Conservation (phyloP, 2,113 vertebrate species). For the Myotis lucifugus region DNA sequence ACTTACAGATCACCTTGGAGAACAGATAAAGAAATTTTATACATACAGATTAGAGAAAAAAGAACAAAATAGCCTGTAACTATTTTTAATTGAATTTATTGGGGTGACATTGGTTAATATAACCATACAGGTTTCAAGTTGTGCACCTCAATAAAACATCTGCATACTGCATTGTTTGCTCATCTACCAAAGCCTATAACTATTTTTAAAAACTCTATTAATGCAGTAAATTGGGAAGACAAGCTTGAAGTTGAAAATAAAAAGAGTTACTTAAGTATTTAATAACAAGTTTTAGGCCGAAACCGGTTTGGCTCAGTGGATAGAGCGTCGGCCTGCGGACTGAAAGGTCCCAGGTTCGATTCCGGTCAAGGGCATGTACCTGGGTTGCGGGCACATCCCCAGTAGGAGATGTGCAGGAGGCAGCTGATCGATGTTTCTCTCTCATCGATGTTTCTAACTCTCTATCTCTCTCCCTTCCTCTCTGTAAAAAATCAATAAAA, state of each 20-base stretch:
- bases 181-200: neutral
- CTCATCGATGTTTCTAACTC: no score
- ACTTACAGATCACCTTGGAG: conserved; percentile 12
- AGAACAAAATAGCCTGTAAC: neutral
- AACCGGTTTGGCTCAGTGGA: no score
- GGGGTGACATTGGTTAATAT: neutral
- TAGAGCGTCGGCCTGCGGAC: no score
- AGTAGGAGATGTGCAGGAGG: no score
- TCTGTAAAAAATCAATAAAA: no score
- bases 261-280: conserved; percentile 2
- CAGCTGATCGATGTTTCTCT: no score
- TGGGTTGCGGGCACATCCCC: no score
- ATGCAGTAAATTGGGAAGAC: neutral
- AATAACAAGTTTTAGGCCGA: no score
- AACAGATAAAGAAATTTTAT: conserved; percentile 1
- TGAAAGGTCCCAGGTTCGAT: no score
- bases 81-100: neutral
- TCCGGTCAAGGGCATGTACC: no score
- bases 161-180: neutral
- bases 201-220: conserved; percentile 18
- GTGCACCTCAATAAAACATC: neutral
- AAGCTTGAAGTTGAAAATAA: conserved; percentile 22
- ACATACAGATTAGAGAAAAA: neutral
- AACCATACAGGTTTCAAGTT: neutral
- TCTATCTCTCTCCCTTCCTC: no score